phyloP scores from a whole-genome alignment of 2,888 invertebrate species.

The Odiellus spinosus region DNA sequence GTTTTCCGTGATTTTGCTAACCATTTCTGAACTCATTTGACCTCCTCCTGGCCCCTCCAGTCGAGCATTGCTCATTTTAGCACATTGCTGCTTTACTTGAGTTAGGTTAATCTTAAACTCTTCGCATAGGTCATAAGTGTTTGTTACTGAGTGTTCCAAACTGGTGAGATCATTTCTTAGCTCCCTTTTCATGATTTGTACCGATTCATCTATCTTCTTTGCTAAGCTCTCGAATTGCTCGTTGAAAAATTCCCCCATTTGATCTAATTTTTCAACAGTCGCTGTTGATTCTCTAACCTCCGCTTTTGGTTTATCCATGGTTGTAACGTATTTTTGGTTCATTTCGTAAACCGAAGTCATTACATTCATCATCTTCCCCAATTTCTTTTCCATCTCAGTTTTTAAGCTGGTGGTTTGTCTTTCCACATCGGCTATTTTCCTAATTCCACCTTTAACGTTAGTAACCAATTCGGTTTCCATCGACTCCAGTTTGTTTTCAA shows the following conservation, averaged over 20 bases:
- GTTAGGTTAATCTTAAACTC: not conserved
- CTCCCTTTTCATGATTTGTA: not conserved
- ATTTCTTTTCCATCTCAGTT: slow-evolving; percentile 11
- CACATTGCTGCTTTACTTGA: not conserved
- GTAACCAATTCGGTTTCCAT: not conserved
- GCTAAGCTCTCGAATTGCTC: slow-evolving; percentile 15
- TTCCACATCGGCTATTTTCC: slow-evolving; percentile 12
- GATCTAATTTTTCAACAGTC: not conserved
- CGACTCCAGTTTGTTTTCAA: not conserved
- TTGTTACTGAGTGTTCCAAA: slow-evolving; percentile 6
- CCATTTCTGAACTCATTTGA: not conserved
- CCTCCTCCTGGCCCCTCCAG: slow-evolving; percentile 4
- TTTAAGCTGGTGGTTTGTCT: slow-evolving; percentile 8
- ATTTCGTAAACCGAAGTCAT: slow-evolving; percentile 12
- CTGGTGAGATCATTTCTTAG: slow-evolving; percentile 1
- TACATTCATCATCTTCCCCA: slow-evolving; percentile 16
- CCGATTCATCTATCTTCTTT: slow-evolving; percentile 14
- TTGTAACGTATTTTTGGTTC: slow-evolving; percentile 12
- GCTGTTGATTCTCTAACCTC: not conserved
- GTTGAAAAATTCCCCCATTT: slow-evolving; percentile 4
- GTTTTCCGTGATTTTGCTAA: slow-evolving; percentile 2
- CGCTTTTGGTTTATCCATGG: not conserved
- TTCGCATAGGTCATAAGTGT: not conserved
- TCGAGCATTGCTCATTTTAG: not conserved
- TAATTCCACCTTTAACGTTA: not conserved